These are phyloP conservation scores for Oreotragus oreotragus DNA, from an alignment of 2,113 vertebrate genomes.

Conservation along the genomic window DNA sequence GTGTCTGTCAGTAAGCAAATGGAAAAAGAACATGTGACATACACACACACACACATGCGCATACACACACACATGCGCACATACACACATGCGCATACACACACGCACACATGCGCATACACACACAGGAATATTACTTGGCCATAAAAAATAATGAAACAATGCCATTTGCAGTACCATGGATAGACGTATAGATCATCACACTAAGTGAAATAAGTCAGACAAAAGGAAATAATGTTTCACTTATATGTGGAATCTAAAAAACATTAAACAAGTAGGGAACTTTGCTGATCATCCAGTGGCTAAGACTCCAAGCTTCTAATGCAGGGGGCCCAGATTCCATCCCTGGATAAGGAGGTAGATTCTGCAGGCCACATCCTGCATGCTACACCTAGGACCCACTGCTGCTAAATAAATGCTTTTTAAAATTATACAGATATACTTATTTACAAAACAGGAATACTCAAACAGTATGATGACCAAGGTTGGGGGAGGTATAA, in stretches of 20 bases:
- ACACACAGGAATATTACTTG: neutral
- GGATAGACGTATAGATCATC: neutral
- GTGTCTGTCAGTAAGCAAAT: neutral
- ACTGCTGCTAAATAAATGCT: neutral
- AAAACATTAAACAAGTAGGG: neutral
- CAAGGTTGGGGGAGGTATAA: neutral
- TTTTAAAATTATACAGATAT: neutral
- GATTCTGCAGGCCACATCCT: neutral
- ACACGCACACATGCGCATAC: neutral
- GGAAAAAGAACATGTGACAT: neutral
- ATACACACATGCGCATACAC: neutral
- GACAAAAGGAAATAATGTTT: neutral
- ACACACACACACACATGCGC: neutral
- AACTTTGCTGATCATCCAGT: neutral
- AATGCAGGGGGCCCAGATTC: neutral
- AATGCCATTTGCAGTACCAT: neutral
- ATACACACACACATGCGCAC: neutral
- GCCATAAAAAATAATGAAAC: neutral
- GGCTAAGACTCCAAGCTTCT: neutral
- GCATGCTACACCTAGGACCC: neutral
- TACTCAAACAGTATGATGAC: neutral
- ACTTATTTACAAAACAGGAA: neutral
- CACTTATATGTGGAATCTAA: neutral
- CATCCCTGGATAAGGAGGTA: neutral
- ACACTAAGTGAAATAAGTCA: neutral